Percentiles rank a stretch among this genome's conserved stretches.
These are phyloP conservation scores for Anhinga anhinga DNA, from an alignment of 2,113 vertebrate genomes.

Conservation along the genomic window DNA sequence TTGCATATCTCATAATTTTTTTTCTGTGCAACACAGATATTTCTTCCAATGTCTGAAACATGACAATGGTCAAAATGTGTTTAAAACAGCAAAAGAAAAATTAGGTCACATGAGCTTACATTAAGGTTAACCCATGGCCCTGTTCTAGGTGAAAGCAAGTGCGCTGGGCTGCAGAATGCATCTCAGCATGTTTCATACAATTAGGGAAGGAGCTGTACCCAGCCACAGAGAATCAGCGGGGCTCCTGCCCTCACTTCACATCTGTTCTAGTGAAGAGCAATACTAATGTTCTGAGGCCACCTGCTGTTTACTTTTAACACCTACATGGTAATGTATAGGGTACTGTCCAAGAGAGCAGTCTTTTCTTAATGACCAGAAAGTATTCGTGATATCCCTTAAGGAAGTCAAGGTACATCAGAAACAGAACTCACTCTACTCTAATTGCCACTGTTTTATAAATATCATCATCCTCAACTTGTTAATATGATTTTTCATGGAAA, in stretches of 20 bases:
- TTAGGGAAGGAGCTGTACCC: not conserved
- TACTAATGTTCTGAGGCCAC: constrained; percentile 62
- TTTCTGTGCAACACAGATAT: not conserved
- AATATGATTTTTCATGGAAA: not conserved
- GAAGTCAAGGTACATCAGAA: not conserved
- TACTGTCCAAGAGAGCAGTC: not conserved
- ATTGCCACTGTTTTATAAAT: not conserved
- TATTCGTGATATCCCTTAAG: not conserved
- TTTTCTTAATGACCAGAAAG: not conserved
- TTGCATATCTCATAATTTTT: not conserved
- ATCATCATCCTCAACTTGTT: not conserved
- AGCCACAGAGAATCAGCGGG: not conserved
- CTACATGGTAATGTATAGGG: not conserved
- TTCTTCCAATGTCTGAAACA: not conserved
- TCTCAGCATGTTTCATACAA: not conserved
- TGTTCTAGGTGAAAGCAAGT: not conserved
- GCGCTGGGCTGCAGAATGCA: not conserved
- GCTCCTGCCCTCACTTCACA: not conserved
- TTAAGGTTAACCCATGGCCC: not conserved
- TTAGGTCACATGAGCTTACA: not conserved
- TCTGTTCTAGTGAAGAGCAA: not conserved
- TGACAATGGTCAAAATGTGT: not conserved
- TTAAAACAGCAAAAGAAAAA: not conserved
- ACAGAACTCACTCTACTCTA: not conserved
- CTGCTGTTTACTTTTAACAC: constrained; percentile 51